A percentile compares a stretch with the other conserved stretches of the same genome.
Evolutionary conservation across 2,797 vertebrate species (phyloP).

Genomic region (Acrossocheilus fasciatus): DNA sequence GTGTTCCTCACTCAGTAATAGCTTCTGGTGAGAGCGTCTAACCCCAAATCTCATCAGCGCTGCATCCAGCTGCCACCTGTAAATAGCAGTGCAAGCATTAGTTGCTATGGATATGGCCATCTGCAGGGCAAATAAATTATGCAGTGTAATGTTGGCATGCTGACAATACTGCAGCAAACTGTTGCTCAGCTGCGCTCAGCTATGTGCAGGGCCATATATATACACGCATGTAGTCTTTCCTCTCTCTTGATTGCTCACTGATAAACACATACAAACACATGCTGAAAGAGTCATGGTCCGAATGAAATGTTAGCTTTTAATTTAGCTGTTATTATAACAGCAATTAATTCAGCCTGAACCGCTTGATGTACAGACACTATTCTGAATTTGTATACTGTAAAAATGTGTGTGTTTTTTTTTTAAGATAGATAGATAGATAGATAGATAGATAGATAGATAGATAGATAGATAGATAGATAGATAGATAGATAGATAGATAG

Average conservation of each 20-base stretch:
- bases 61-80: slow-evolving; percentile 58
- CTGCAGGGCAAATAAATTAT: slow-evolving; percentile 82
- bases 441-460: too few relatives aligned
- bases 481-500: too few relatives aligned
- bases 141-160: slow-evolving; percentile 79
- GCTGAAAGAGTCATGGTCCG: neutral
- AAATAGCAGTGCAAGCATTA: slow-evolving; percentile 56
- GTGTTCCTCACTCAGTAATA: slow-evolving; percentile 26
- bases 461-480: too few relatives aligned
- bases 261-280: slow-evolving; percentile 12
- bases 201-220: slow-evolving; percentile 26
- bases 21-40: slow-evolving; percentile 28
- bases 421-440: too few relatives aligned
- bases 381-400: neutral
- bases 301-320: neutral
- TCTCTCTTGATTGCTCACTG: neutral
- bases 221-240: neutral
- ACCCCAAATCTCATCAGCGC: slow-evolving; percentile 50
- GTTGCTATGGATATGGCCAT: slow-evolving; percentile 83
- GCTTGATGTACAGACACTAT: neutral
- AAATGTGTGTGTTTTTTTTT: too few relatives aligned
- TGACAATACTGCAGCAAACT: slow-evolving; percentile 81
- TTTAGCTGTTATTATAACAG: neutral
- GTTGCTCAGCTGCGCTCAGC: slow-evolving; percentile 67
- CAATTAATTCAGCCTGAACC: neutral